These are phyloP conservation scores for Tribolium freemani DNA, from an alignment of 2,888 invertebrate genomes.

Conservation along the genomic window DNA sequence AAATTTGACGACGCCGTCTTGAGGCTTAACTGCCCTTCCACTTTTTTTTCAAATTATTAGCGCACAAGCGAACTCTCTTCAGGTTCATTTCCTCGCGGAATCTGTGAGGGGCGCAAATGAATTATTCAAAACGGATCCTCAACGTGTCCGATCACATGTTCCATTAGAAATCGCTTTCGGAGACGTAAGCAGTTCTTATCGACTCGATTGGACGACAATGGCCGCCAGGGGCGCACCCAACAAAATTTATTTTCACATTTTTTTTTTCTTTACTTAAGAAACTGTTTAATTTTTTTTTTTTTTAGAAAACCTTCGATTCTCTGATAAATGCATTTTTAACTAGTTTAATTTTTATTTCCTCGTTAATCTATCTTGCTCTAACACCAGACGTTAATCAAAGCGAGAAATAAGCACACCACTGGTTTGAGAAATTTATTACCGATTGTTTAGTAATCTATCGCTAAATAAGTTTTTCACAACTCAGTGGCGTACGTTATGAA, in stretches of 20 bases:
- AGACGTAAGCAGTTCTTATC: slow-evolving; percentile 9
- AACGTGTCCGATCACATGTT: slow-evolving; percentile 21
- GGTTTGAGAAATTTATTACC: too few species aligned
- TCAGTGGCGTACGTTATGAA: too few species aligned
- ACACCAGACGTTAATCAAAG: too few species aligned
- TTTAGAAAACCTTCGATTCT: too few species aligned
- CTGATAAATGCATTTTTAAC: too few species aligned
- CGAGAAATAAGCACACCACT: too few species aligned
- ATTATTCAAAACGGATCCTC: slow-evolving; percentile 13
- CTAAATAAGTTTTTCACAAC: too few species aligned
- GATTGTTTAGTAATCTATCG: too few species aligned
- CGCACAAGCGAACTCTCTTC: slow-evolving; percentile 3
- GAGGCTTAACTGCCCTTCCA: slow-evolving; percentile 10
- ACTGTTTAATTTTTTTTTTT: too few species aligned
- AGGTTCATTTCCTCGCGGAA: slow-evolving; percentile 18
- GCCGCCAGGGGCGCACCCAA: not conserved
- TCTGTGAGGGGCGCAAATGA: not conserved
- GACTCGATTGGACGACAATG: slow-evolving; percentile 22
- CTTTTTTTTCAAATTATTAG: not conserved
- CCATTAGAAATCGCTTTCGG: slow-evolving; percentile 11
- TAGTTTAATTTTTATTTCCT: too few species aligned
- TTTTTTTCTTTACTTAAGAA: not conserved
- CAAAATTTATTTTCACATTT: not conserved
- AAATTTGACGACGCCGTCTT: slow-evolving; percentile 58
- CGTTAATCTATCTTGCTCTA: too few species aligned